Percentiles rank a stretch among this genome's conserved stretches.
phyloP scores from a whole-genome alignment of 2,888 invertebrate genomes.

The Catonia carolina region DNA sequence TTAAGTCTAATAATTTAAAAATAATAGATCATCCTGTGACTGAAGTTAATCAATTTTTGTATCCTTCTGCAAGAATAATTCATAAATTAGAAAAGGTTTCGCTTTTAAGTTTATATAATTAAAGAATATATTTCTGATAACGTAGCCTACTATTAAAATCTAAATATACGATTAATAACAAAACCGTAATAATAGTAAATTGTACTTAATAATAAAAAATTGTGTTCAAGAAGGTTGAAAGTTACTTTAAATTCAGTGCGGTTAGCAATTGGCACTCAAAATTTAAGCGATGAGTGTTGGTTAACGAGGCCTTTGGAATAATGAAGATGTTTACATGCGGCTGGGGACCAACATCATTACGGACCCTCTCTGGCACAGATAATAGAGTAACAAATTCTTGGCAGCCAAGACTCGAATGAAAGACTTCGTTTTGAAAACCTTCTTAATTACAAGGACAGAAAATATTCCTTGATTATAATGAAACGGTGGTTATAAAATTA shows the following conservation, averaged over 20 bases:
- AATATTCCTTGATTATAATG: not conserved
- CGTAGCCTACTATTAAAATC: too few species aligned
- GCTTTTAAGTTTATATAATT: too few species aligned
- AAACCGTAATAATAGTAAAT: too few species aligned
- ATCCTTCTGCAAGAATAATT: too few species aligned
- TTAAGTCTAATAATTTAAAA: too few species aligned
- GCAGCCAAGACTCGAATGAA: slow-evolving; percentile 6
- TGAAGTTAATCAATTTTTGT: too few species aligned
- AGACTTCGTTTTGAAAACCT: slow-evolving; percentile 3
- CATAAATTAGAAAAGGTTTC: too few species aligned
- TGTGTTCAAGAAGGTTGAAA: not conserved
- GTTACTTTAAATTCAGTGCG: slow-evolving; percentile 6
- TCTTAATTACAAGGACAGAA: slow-evolving; percentile 3
- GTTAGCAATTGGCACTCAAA: slow-evolving; percentile 8
- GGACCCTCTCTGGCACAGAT: not conserved
- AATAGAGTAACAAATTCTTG: slow-evolving; percentile 10
- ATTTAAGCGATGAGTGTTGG: slow-evolving; percentile 12
- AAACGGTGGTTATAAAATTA: not conserved
- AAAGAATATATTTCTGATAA: too few species aligned
- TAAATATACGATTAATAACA: too few species aligned
- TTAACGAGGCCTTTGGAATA: slow-evolving; percentile 7
- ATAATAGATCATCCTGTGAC: too few species aligned
- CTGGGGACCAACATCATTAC: not conserved
- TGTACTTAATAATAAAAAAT: too few species aligned
- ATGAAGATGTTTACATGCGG: slow-evolving; percentile 14